Evolutionary conservation across 2,113 vertebrate species (phyloP).

Genomic region (Pholis gunnellus): DNA sequence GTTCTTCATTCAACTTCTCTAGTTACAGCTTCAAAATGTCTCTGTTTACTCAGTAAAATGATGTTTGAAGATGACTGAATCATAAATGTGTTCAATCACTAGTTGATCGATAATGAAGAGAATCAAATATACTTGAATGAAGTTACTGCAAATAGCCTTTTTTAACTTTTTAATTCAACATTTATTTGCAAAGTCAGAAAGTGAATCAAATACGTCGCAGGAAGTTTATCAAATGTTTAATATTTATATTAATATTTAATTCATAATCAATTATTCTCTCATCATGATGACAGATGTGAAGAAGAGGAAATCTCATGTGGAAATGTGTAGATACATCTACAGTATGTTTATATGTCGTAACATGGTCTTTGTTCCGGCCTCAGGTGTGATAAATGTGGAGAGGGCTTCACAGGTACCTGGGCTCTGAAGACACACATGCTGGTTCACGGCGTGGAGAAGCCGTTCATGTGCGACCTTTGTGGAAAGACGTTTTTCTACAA

Average conservation of each 20-base stretch:
- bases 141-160: background rate
- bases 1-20: background rate
- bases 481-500: conserved; percentile 80
- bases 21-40: background rate
- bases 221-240: too few relatives aligned
- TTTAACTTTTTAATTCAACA: background rate
- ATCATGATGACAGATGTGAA: too few relatives aligned
- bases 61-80: background rate
- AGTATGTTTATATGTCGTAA: too few relatives aligned
- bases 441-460: conserved; percentile 73
- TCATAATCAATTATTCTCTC: too few relatives aligned
- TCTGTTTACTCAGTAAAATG: background rate
- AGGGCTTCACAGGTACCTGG: conserved; percentile 73
- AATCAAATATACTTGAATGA: background rate
- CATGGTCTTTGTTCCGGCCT: background rate
- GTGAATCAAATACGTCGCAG: too few relatives aligned
- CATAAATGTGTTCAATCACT: too few relatives aligned
- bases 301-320: too few relatives aligned
- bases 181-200: too few relatives aligned
- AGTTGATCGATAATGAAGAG: too few relatives aligned
- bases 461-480: conserved; percentile 77
- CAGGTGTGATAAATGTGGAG: conserved; percentile 72
- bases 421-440: conserved; percentile 78
- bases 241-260: too few relatives aligned
- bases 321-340: too few relatives aligned